These are phyloP conservation scores for Macquaria australasica DNA, from an alignment of 2,113 vertebrate species.

Conservation along the genomic window DNA sequence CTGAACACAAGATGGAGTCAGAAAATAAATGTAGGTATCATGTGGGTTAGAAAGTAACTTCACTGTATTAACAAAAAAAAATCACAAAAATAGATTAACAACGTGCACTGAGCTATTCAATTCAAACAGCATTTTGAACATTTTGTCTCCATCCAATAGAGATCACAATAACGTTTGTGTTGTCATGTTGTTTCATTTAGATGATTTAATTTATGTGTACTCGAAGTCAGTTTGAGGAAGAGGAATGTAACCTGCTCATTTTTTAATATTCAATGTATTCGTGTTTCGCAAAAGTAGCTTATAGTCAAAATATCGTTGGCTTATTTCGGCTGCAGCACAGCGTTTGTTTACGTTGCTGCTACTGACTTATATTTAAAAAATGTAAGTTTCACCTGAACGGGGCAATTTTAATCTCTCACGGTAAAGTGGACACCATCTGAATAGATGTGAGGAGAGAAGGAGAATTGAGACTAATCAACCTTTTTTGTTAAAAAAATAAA, in stretches of 20 bases:
- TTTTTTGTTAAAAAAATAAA: not conserved
- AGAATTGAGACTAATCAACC: not conserved
- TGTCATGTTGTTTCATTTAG: not conserved
- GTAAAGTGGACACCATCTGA: not conserved
- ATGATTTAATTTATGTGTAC: not conserved
- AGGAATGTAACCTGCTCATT: not conserved
- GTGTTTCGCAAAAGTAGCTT: not conserved
- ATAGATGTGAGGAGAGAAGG: not conserved
- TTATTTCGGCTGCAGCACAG: not conserved
- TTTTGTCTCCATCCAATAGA: not conserved
- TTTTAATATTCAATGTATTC: not conserved
- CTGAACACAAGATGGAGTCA: not conserved
- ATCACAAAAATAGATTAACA: not conserved
- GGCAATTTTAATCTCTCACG: not conserved
- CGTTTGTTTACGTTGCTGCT: not conserved
- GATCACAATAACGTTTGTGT: not conserved
- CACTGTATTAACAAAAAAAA: not conserved
- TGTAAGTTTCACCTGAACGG: not conserved
- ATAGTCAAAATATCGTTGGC: not conserved
- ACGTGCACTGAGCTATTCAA: rapidly evolving
- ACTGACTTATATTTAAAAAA: not conserved
- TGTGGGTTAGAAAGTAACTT: not conserved
- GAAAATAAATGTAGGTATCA: not conserved
- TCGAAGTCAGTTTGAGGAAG: no score
- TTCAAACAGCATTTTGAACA: not conserved